phyloP scores from a whole-genome alignment of 2,888 invertebrate genomes.

The Cetonia aurata region DNA sequence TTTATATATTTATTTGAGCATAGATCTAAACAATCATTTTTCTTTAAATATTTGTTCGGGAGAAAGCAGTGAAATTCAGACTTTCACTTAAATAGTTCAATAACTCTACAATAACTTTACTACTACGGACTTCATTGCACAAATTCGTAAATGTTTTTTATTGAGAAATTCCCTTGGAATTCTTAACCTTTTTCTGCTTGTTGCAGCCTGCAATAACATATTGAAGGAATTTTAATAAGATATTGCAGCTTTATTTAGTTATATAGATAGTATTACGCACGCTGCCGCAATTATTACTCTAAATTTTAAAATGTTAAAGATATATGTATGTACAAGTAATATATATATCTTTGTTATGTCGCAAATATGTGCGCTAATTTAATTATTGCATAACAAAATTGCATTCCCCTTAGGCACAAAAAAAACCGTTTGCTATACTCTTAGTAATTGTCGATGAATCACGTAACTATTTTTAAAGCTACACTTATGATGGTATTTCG shows the following conservation, averaged over 20 bases:
- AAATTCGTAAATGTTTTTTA: conserved; percentile 15
- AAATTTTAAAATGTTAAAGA: not conserved
- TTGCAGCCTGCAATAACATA: too few species aligned
- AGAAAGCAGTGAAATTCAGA: conserved; percentile 42
- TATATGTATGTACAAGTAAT: too few species aligned
- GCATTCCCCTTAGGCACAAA: not conserved
- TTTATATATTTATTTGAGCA: conserved; percentile 2
- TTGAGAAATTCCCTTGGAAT: not conserved
- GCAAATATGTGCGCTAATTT: not conserved
- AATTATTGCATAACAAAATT: conserved; percentile 6
- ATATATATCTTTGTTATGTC: not conserved
- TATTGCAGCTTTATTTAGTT: too few species aligned
- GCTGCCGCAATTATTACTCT: too few species aligned
- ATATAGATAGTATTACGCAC: too few species aligned
- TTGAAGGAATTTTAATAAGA: too few species aligned
- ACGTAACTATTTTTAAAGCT: conserved; percentile 23
- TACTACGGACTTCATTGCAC: not conserved
- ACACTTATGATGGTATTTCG: conserved; percentile 3
- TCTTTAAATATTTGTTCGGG: conserved; percentile 36
- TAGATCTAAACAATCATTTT: conserved; percentile 23
- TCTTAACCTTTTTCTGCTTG: too few species aligned
- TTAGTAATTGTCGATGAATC: conserved; percentile 34
- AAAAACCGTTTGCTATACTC: conserved; percentile 15
- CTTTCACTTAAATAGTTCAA: conserved; percentile 41
- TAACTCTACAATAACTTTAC: conserved; percentile 18